Percentiles rank a stretch among this genome's conserved stretches.
Conservation (phyloP, 2,888 invertebrate genomes). For the Catotricha subobsoleta region DNA sequence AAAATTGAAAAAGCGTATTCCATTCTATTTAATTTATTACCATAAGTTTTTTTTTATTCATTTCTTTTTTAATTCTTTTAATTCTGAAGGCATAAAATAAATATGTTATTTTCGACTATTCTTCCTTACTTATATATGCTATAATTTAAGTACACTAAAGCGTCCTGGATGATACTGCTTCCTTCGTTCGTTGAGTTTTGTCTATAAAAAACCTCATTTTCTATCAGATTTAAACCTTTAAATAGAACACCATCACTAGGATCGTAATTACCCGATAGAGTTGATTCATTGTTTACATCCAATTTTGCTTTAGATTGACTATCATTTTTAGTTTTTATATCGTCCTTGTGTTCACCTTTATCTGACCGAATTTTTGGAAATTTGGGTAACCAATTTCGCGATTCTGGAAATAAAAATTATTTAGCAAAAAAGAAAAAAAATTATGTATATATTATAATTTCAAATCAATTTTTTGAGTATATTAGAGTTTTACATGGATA, state of each 20-base stretch:
- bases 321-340: background rate
- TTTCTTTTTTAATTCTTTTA: no score
- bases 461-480: no score
- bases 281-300: background rate
- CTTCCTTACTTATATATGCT: background rate
- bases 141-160: slow-evolving; percentile 10
- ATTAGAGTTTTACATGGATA: no score
- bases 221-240: slow-evolving; percentile 23
- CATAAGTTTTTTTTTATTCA: background rate
- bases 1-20: background rate
- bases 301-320: background rate
- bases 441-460: no score
- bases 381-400: slow-evolving; percentile 20
- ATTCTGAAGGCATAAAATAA: no score
- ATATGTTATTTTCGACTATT: background rate
- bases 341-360: background rate
- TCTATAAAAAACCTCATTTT: slow-evolving; percentile 21
- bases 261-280: slow-evolving; percentile 18
- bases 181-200: slow-evolving; percentile 3
- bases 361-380: slow-evolving; percentile 2
- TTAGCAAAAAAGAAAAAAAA: no score
- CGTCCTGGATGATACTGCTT: slow-evolving; percentile 9
- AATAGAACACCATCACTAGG: slow-evolving; percentile 22
- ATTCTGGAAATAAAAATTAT: no score
- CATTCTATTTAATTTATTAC: background rate